phyloP scores from a whole-genome alignment of 2,888 invertebrate species.

The Agriopis aurantiaria region DNA sequence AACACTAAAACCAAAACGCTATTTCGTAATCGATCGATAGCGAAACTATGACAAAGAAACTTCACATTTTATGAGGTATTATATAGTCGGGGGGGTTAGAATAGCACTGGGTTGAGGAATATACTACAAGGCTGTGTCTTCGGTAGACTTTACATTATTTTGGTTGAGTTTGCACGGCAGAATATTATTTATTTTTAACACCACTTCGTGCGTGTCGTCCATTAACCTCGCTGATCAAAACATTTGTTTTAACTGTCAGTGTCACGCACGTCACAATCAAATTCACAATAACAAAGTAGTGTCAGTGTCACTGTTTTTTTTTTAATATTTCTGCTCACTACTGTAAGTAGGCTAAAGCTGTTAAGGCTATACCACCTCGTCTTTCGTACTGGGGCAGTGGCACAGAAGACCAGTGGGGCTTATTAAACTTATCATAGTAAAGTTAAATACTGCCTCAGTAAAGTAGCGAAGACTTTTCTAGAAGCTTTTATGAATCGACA shows the following conservation, averaged over 20 bases:
- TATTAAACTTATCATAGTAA: no score
- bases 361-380: no score
- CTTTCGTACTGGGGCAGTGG: no score
- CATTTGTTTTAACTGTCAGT: constrained; percentile 58
- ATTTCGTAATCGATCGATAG: constrained; percentile 86
- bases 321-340: not conserved
- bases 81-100: constrained; percentile 45
- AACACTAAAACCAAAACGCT: constrained; percentile 65
- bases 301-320: not conserved
- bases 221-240: constrained; percentile 62
- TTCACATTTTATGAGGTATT: constrained; percentile 50
- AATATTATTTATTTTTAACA: constrained; percentile 45
- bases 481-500: no score
- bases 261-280: constrained; percentile 22
- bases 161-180: constrained; percentile 25
- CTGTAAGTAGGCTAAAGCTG: no score
- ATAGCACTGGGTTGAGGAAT: constrained; percentile 52
- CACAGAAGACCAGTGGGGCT: no score
- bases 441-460: no score
- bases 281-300: not conserved
- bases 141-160: constrained; percentile 60
- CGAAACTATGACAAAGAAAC: constrained; percentile 84
- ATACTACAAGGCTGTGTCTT: constrained; percentile 44
- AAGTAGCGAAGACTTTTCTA: not conserved
- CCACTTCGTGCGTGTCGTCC: constrained; percentile 64